Percentiles rank a stretch among this genome's conserved stretches.
Evolutionary conservation across 2,113 vertebrate genomes (phyloP).

Genomic region (Callithrix jacchus): DNA sequence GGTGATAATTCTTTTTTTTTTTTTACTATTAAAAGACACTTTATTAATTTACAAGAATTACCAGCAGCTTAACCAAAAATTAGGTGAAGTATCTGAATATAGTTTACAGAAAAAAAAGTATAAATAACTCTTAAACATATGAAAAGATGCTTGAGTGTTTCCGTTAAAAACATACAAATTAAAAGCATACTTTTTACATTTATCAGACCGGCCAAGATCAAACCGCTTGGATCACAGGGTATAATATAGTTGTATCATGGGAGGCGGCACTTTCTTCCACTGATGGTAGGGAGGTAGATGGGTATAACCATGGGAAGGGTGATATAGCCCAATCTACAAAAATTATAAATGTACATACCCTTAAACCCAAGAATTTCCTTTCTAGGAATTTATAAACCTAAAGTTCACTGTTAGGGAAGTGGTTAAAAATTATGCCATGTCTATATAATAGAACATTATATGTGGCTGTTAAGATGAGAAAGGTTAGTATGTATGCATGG

Average conservation of each 20-base stretch:
- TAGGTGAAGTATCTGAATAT: slow-evolving; percentile 12
- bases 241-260: neutral
- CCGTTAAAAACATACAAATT: slow-evolving; percentile 15
- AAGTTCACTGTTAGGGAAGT: neutral
- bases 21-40: neutral
- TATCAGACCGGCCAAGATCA: neutral
- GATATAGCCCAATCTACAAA: neutral
- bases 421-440: neutral
- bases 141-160: neutral
- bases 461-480: neutral
- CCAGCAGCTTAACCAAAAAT: slow-evolving; percentile 4
- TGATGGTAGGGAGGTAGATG: neutral
- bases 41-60: neutral
- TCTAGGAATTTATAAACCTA: neutral
- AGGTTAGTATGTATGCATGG: neutral
- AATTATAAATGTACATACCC: neutral
- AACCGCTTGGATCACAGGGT: neutral
- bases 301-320: neutral
- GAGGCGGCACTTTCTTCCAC: accelerated
- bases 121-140: slow-evolving; percentile 8
- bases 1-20: neutral
- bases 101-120: slow-evolving; percentile 39
- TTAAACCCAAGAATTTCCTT: neutral
- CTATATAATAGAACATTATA: neutral
- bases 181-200: neutral